Percentiles rank a stretch among this genome's conserved stretches.
Conservation (phyloP, 2,113 vertebrate species). For the Syngnathus typhle region DNA sequence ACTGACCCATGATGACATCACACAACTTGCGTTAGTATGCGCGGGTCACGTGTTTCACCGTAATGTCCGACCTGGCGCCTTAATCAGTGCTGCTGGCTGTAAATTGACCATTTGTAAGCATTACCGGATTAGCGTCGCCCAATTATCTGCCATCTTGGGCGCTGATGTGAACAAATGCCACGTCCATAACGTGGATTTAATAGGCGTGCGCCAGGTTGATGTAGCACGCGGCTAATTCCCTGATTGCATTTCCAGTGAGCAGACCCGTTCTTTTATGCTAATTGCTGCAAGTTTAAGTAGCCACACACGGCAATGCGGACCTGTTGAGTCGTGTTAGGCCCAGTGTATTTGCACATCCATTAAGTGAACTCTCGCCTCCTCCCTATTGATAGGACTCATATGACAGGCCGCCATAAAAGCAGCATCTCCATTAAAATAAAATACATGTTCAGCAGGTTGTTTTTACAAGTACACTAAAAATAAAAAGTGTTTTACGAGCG, state of each 20-base stretch:
- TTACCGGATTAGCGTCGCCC: conserved; percentile 52
- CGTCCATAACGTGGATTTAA: conserved; percentile 48
- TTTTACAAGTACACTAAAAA: conserved; percentile 71
- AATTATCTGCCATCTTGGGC: conserved; percentile 61
- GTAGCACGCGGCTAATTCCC: conserved; percentile 55
- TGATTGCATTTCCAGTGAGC: conserved; percentile 69
- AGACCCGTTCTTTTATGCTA: conserved; percentile 67
- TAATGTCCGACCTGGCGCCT: conserved; percentile 34
- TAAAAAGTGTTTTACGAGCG: conserved; percentile 68
- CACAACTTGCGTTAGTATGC: conserved; percentile 13
- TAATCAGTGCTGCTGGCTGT: conserved; percentile 51
- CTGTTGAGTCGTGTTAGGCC: conserved; percentile 45
- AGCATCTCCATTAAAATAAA: conserved; percentile 63
- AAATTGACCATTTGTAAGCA: conserved; percentile 60
- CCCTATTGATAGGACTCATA: conserved; percentile 68
- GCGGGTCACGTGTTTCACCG: conserved; percentile 6
- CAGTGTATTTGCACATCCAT: conserved; percentile 44
- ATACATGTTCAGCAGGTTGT: conserved; percentile 54
- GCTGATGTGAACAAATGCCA: conserved; percentile 62
- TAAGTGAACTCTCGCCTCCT: conserved; percentile 52
- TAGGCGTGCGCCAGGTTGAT: conserved; percentile 51
- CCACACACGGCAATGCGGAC: conserved; percentile 44
- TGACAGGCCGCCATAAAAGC: conserved; percentile 65
- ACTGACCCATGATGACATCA: conserved; percentile 49
- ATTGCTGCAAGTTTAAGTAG: conserved; percentile 63